Percentiles rank a stretch among this genome's conserved stretches.
These are phyloP conservation scores for Pristionchus entomophagus DNA, from an alignment of 2,888 invertebrate genomes.

Conservation along the genomic window DNA sequence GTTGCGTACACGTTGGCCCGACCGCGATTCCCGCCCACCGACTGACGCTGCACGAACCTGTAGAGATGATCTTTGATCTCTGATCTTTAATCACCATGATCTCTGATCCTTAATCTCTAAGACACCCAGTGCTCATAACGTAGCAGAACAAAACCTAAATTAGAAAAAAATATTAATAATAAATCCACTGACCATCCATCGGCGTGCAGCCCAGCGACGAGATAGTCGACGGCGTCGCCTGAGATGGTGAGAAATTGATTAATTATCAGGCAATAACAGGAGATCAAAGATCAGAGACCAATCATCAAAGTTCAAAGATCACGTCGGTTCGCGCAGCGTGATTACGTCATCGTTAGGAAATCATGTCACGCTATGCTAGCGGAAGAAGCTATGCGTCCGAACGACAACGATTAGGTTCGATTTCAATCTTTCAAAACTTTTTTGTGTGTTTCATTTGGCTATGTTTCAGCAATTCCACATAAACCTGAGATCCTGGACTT, in stretches of 20 bases:
- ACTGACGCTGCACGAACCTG: constrained; percentile 35
- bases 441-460: too few relatives aligned
- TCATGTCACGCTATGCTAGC: too few relatives aligned
- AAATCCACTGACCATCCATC: constrained; percentile 38
- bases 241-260: not conserved
- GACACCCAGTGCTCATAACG: too few relatives aligned
- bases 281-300: too few relatives aligned
- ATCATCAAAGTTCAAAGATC: too few relatives aligned
- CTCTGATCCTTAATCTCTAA: not conserved
- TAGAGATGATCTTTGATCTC: not conserved
- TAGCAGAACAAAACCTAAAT: not conserved
- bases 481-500: too few relatives aligned
- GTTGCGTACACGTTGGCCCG: constrained; percentile 41
- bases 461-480: not conserved
- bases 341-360: too few relatives aligned
- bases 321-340: too few relatives aligned
- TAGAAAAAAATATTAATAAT: not conserved
- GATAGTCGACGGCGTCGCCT: constrained; percentile 44
- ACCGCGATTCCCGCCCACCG: not conserved
- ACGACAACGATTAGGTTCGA: not conserved
- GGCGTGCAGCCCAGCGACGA: constrained; percentile 23
- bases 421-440: too few relatives aligned
- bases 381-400: too few relatives aligned
- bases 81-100: not conserved
- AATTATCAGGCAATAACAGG: too few relatives aligned